A percentile compares a stretch with the other conserved stretches of the same genome.
phyloP scores from a whole-genome alignment of 2,888 invertebrate species.

The Nemurella pictetii region DNA sequence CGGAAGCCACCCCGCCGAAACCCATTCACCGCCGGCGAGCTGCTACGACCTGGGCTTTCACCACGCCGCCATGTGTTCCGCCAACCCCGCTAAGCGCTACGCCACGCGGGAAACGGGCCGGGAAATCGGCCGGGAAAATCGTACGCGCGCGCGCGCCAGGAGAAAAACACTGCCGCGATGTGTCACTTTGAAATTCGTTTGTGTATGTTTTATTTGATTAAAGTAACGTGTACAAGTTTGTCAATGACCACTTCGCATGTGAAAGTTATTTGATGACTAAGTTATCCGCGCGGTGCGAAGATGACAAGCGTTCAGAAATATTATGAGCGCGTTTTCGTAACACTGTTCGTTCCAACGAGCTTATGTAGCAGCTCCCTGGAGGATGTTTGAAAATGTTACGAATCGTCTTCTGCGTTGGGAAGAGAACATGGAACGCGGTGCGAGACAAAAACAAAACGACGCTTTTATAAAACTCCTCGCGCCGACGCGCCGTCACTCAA shows the following conservation, averaged over 20 bases:
- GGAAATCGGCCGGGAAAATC: slow-evolving; percentile 1
- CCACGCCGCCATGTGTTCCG: slow-evolving; percentile 4
- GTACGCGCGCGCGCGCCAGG: neutral
- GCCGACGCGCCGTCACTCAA: slow-evolving; percentile 35
- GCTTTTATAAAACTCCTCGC: slow-evolving; percentile 16
- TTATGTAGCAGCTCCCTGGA: neutral
- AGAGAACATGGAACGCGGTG: neutral
- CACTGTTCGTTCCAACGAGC: neutral
- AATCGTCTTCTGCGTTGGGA: neutral
- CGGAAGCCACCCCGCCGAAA: neutral
- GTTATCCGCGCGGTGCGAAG: neutral
- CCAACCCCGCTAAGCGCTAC: neutral
- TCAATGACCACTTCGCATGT: neutral
- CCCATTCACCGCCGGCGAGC: neutral
- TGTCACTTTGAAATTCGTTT: neutral
- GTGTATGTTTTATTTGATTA: neutral
- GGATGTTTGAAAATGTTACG: neutral
- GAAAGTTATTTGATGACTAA: neutral
- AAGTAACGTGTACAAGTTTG: neutral
- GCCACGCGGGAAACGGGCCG: neutral
- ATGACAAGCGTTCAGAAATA: neutral
- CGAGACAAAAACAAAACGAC: slow-evolving; percentile 22
- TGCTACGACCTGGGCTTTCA: neutral
- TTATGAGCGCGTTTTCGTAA: neutral
- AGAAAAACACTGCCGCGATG: neutral